phyloP scores from a whole-genome alignment of 2,888 invertebrate genomes.

The Alitta virens region DNA sequence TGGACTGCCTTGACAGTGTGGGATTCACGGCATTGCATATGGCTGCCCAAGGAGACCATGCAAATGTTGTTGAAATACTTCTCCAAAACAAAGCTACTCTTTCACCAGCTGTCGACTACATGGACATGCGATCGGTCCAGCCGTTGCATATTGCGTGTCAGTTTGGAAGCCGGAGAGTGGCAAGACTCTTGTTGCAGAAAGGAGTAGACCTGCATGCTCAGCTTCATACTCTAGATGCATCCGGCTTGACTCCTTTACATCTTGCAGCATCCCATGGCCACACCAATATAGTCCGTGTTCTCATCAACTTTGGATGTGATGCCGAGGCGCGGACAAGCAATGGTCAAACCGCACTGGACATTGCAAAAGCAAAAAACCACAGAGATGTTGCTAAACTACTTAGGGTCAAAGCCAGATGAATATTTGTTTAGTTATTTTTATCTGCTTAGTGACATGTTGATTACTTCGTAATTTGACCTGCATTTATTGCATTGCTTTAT shows the following conservation, averaged over 20 bases:
- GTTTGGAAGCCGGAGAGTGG: constrained; percentile 20
- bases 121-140: constrained; percentile 21
- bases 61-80: constrained; percentile 29
- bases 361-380: constrained; percentile 20
- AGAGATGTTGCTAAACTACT: constrained; percentile 15
- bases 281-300: constrained; percentile 13
- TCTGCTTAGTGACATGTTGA: too few relatives aligned
- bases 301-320: constrained; percentile 26
- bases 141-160: constrained; percentile 28
- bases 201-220: constrained; percentile 24
- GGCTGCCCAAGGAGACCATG: constrained; percentile 28
- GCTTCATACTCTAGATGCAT: constrained; percentile 25
- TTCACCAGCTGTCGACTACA: constrained; percentile 24
- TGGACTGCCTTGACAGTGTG: constrained; percentile 34
- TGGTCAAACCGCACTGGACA: constrained; percentile 24
- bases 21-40: constrained; percentile 34
- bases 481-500: too few relatives aligned
- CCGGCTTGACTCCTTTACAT: constrained; percentile 26
- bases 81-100: constrained; percentile 35
- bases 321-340: constrained; percentile 16
- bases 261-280: constrained; percentile 27
- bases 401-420: not conserved
- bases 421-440: too few relatives aligned
- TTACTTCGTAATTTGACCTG: too few relatives aligned
- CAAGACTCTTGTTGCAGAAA: constrained; percentile 20